A percentile compares a stretch with the other conserved stretches of the same genome.
These are phyloP conservation scores for Thinocorus orbignyianus DNA, from an alignment of 2,113 vertebrate species.

Conservation along the genomic window DNA sequence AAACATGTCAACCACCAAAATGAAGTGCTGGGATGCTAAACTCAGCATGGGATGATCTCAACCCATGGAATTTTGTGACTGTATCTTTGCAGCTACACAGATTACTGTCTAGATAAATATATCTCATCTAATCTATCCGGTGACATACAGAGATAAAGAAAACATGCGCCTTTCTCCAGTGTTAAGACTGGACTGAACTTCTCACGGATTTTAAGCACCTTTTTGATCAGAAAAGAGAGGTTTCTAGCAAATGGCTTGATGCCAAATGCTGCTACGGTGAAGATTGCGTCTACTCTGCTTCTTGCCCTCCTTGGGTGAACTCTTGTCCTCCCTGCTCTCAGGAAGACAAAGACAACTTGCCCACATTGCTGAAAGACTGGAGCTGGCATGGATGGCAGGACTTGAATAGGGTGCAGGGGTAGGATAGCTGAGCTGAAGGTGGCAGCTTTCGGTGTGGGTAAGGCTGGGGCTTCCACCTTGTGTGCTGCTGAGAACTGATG, in stretches of 20 bases:
- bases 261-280: not conserved
- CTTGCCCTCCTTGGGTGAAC: not conserved
- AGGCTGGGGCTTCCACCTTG: fast-evolving
- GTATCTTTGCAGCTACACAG: not conserved
- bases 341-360: not conserved
- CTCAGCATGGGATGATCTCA: slow-evolving; percentile 26
- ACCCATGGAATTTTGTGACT: not conserved
- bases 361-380: not conserved
- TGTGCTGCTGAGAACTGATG: not conserved
- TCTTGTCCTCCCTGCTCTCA: not conserved
- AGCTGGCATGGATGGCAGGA: not conserved
- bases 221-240: not conserved
- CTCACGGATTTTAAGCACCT: not conserved
- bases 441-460: not conserved
- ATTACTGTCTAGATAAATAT: slow-evolving; percentile 39
- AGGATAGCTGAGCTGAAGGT: not conserved
- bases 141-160: slow-evolving; percentile 28
- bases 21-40: not conserved
- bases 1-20: not conserved
- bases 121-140: slow-evolving; percentile 30
- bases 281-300: not conserved
- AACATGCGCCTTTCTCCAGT: not conserved
- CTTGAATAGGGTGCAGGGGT: not conserved
- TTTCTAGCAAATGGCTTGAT: not conserved
- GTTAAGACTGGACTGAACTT: not conserved